Percentiles rank a stretch among this genome's conserved stretches.
These are phyloP conservation scores for Liolophura sinensis DNA, from an alignment of 1,140 invertebrate species.

Conservation along the genomic window DNA sequence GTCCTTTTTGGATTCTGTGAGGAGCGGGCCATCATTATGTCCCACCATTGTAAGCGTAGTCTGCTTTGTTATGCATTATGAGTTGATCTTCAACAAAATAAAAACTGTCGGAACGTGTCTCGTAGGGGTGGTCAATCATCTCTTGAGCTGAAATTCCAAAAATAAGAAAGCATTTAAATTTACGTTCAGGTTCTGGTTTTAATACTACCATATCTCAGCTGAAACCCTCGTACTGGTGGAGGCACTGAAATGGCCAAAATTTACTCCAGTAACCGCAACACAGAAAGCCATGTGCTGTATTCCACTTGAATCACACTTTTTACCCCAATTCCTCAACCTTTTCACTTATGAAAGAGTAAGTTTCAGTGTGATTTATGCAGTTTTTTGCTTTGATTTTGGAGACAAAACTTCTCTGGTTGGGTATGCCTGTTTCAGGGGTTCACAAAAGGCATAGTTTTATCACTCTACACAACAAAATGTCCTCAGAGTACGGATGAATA, in stretches of 20 bases:
- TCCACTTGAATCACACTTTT: not conserved
- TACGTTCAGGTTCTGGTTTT: not conserved
- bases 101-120: conserved; percentile 97
- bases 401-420: not conserved
- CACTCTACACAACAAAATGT: no score
- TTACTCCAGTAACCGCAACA: not conserved
- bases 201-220: not conserved
- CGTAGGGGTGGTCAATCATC: conserved; percentile 95
- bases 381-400: no score
- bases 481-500: no score
- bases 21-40: conserved; percentile 1
- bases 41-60: conserved; percentile 81
- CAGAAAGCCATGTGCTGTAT: not conserved
- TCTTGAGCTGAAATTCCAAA: conserved; percentile 79
- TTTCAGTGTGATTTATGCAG: no score
- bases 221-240: not conserved
- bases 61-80: conserved; percentile 99
- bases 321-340: not conserved
- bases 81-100: conserved; percentile 97
- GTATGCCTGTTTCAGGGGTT: no score
- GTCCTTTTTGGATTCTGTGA: not conserved
- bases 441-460: no score
- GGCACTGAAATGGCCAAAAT: not conserved
- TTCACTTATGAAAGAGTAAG: no score
- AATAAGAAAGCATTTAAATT: conserved; percentile 6